Conservation (phyloP, 2,113 vertebrate species). For the Callionymus lyra region DNA sequence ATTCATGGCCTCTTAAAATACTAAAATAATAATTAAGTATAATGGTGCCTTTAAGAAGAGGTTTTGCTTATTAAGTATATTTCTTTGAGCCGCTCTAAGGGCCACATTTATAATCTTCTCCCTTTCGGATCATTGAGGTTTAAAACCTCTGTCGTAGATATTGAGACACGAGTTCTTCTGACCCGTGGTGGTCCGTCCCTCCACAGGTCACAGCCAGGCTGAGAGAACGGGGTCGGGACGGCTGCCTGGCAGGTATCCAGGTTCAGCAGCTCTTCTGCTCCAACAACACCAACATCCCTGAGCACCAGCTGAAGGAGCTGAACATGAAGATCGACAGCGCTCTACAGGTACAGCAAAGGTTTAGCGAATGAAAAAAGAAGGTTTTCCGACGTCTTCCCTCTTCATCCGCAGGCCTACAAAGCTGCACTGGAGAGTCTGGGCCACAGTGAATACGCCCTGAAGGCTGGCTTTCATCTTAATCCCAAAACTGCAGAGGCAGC, state of each 20-base stretch:
- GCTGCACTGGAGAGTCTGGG: slow-evolving; percentile 89
- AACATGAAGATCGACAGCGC: slow-evolving; percentile 92
- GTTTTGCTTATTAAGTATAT: no score
- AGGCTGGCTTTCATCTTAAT: slow-evolving; percentile 92
- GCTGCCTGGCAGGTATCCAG: slow-evolving; percentile 90
- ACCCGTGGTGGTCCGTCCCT: slow-evolving; percentile 11
- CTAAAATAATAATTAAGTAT: no score
- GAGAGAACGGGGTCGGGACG: slow-evolving; percentile 84
- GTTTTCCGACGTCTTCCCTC: no score
- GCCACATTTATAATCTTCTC: no score
- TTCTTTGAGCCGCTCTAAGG: no score
- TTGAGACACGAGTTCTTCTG: no score
- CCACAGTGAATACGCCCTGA: slow-evolving; percentile 95
- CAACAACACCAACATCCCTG: slow-evolving; percentile 85
- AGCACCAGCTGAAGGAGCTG: slow-evolving; percentile 95
- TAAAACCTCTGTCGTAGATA: no score
- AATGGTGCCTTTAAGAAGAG: no score
- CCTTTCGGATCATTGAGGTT: no score
- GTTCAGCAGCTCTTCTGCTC: slow-evolving; percentile 98
- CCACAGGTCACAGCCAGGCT: slow-evolving; percentile 82
- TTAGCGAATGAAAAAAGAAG: no score
- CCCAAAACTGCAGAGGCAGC: slow-evolving; percentile 90
- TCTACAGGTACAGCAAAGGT: slow-evolving; percentile 84
- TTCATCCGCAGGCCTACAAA: slow-evolving; percentile 78
- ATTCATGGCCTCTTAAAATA: no score